Percentiles rank a stretch among this genome's conserved stretches.
phyloP scores from a whole-genome alignment of 2,888 invertebrate genomes.

The Phengaris arion region DNA sequence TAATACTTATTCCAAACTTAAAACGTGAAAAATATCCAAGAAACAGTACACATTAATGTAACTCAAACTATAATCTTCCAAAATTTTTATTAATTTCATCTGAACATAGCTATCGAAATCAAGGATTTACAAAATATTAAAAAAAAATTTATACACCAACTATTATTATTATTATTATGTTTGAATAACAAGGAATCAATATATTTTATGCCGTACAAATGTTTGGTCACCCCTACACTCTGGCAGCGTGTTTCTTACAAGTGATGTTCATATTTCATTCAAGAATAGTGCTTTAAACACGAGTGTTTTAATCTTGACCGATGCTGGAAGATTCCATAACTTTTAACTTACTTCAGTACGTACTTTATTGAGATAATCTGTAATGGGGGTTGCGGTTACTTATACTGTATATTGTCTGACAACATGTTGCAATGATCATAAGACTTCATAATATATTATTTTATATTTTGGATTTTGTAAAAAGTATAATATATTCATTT shows the following conservation, averaged over 20 bases:
- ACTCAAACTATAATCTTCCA: neutral
- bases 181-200: neutral
- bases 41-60: no score
- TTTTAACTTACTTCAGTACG: neutral
- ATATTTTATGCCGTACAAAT: neutral
- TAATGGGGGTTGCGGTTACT: neutral
- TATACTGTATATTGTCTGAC: neutral
- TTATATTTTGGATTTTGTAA: no score
- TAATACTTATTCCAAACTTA: no score
- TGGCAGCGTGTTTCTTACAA: slow-evolving; percentile 18
- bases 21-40: no score
- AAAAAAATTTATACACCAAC: no score
- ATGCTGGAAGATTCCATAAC: neutral
- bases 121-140: no score
- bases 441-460: no score
- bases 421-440: no score
- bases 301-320: slow-evolving; percentile 17
- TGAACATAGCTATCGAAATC: no score
- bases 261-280: slow-evolving; percentile 25
- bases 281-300: slow-evolving; percentile 15
- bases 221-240: slow-evolving; percentile 11
- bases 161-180: neutral
- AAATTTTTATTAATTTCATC: no score
- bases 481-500: no score
- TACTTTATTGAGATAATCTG: neutral